phyloP scores from a whole-genome alignment of 92 coral and sea anemone species.

The Palythoa grandiflora region DNA sequence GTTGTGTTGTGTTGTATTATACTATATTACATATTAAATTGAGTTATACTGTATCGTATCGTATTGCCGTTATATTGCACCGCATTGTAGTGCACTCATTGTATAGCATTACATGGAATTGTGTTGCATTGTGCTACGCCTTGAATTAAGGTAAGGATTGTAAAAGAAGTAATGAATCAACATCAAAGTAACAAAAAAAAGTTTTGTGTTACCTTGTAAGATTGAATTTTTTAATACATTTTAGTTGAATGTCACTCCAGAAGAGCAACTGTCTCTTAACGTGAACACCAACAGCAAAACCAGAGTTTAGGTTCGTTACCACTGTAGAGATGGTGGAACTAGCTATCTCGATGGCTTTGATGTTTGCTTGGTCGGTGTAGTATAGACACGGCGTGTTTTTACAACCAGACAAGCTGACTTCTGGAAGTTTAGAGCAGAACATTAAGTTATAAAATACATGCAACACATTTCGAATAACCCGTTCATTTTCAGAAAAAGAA shows the following conservation, averaged over 20 bases:
- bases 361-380: slow-evolving; percentile 30
- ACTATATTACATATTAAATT: too few relatives aligned
- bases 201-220: slow-evolving; percentile 6
- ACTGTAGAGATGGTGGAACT: not conserved
- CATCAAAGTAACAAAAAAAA: not conserved
- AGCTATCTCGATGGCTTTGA: slow-evolving; percentile 28
- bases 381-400: slow-evolving; percentile 6
- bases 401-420: not conserved
- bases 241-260: slow-evolving; percentile 24
- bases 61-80: too few relatives aligned
- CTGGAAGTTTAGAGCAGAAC: not conserved
- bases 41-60: too few relatives aligned
- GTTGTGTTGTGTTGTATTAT: too few relatives aligned
- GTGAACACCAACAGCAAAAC: slow-evolving; percentile 32
- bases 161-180: not conserved
- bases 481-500: not conserved
- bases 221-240: slow-evolving; percentile 19
- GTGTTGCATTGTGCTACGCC: not conserved
- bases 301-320: slow-evolving; percentile 6
- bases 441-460: not conserved
- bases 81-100: too few relatives aligned
- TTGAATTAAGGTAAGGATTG: not conserved
- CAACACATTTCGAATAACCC: not conserved
- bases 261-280: slow-evolving; percentile 11
- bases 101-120: too few relatives aligned